phyloP scores from a whole-genome alignment of 53 echinoderm and acorn worm species.

The Apostichopus leukothele region DNA sequence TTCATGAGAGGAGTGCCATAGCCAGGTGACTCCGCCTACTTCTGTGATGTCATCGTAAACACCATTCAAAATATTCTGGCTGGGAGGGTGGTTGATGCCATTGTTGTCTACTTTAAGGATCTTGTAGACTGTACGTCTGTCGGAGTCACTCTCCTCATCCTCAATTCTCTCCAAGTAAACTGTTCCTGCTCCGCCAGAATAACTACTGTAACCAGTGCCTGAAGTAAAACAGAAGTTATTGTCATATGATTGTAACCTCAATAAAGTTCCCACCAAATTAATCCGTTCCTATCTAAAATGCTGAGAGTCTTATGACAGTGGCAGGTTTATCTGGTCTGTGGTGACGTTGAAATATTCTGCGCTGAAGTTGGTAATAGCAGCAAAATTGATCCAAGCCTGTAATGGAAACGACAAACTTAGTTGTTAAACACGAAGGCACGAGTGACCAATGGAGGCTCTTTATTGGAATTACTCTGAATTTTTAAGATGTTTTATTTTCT shows the following conservation, averaged over 20 bases:
- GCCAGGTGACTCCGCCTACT: constrained; percentile 86
- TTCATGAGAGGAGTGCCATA: constrained; percentile 71
- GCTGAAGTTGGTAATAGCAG: constrained; percentile 81
- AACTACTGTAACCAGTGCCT: constrained; percentile 33
- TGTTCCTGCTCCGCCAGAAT: constrained; percentile 84
- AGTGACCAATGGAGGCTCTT: too few relatives aligned
- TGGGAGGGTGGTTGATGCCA: constrained; percentile 71
- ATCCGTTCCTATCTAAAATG: too few relatives aligned
- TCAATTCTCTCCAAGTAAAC: constrained; percentile 70
- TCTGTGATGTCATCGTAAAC: constrained; percentile 73
- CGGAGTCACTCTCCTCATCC: constrained; percentile 20
- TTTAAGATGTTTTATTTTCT: too few relatives aligned
- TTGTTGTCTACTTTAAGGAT: constrained; percentile 79
- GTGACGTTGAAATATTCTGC: constrained; percentile 73
- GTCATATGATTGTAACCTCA: too few relatives aligned
- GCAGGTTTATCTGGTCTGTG: constrained; percentile 68
- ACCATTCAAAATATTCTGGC: constrained; percentile 70
- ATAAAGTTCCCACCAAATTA: too few relatives aligned
- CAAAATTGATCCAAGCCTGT: constrained; percentile 91
- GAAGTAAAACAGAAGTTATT: not conserved
- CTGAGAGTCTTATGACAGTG: too few relatives aligned
- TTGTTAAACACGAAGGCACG: too few relatives aligned
- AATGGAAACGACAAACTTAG: too few relatives aligned
- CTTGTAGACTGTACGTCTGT: constrained; percentile 56
- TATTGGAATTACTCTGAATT: too few relatives aligned